These are phyloP conservation scores for Apostichopus californicus DNA, from an alignment of 35 echinoderm and acorn worm genomes.

Conservation along the genomic window DNA sequence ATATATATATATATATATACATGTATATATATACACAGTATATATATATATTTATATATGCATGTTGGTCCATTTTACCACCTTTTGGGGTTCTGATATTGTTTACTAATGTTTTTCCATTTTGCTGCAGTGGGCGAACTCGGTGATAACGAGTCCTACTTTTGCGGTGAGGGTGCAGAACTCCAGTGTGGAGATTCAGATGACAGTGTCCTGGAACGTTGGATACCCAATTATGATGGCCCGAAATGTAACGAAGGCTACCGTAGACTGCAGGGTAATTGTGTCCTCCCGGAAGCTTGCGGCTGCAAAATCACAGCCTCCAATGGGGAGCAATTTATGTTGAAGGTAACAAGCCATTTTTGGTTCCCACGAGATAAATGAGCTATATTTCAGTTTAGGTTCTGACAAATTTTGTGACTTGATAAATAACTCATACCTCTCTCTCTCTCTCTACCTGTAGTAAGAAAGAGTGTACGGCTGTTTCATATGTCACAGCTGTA, in stretches of 20 bases:
- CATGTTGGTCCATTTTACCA: too few relatives aligned
- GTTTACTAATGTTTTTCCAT: neutral
- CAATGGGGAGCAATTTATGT: neutral
- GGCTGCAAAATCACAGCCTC: neutral
- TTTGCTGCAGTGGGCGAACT: neutral
- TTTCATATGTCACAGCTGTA: too few relatives aligned
- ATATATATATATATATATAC: too few relatives aligned
- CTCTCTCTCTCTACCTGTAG: too few relatives aligned
- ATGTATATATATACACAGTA: too few relatives aligned
- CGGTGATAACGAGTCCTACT: neutral
- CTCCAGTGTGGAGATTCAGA: neutral
- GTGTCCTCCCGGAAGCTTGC: neutral
- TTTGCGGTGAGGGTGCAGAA: neutral
- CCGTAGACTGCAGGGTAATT: neutral
- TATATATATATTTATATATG: too few relatives aligned
- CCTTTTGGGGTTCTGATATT: neutral
- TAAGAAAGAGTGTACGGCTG: too few relatives aligned
- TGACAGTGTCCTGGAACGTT: neutral
- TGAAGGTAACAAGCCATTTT: neutral
- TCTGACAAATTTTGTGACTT: too few relatives aligned
- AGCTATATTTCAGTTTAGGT: too few relatives aligned
- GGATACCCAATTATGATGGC: neutral
- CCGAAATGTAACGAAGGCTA: neutral
- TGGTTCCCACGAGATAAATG: too few relatives aligned
- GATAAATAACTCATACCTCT: too few relatives aligned